Conservation (phyloP, 2,888 invertebrate genomes). For the Oxystoma pomonae region DNA sequence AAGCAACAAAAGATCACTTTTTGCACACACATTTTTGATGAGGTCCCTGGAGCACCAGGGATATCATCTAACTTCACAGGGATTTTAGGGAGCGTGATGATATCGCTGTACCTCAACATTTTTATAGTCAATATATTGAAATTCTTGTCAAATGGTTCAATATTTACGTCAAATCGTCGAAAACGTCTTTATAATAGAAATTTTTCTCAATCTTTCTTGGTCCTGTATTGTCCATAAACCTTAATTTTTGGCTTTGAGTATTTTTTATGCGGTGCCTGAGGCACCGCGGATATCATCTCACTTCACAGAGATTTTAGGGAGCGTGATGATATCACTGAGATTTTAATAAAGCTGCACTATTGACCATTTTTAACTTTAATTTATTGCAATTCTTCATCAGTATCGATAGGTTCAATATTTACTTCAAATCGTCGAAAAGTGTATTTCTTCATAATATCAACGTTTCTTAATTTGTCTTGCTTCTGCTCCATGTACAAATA, state of each 20-base stretch:
- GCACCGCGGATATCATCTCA: conserved; percentile 68
- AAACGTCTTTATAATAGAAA: not conserved
- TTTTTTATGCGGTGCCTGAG: conserved; percentile 82
- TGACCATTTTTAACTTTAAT: too few relatives aligned
- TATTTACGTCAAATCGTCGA: not conserved
- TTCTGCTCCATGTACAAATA: not conserved
- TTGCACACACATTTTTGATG: too few relatives aligned
- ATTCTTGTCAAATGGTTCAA: too few relatives aligned
- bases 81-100: conserved; percentile 61
- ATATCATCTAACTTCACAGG: conserved; percentile 72
- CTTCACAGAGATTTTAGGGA: conserved; percentile 70
- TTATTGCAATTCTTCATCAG: too few relatives aligned
- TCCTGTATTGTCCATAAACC: too few relatives aligned
- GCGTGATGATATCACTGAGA: conserved; percentile 64
- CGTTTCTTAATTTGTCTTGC: not conserved
- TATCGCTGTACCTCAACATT: too few relatives aligned
- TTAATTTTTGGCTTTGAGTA: too few relatives aligned
- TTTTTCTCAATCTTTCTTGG: too few relatives aligned
- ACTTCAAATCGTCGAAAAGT: not conserved
- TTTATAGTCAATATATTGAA: too few relatives aligned
- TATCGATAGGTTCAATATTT: too few relatives aligned
- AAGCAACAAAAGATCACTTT: too few relatives aligned
- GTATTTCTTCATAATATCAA: not conserved
- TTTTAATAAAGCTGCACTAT: conserved; percentile 79
- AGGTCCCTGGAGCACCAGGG: conserved; percentile 74